Percentiles rank a stretch among this genome's conserved stretches.
Conservation (phyloP, 2,113 vertebrate genomes). For the Gobius niger region DNA sequence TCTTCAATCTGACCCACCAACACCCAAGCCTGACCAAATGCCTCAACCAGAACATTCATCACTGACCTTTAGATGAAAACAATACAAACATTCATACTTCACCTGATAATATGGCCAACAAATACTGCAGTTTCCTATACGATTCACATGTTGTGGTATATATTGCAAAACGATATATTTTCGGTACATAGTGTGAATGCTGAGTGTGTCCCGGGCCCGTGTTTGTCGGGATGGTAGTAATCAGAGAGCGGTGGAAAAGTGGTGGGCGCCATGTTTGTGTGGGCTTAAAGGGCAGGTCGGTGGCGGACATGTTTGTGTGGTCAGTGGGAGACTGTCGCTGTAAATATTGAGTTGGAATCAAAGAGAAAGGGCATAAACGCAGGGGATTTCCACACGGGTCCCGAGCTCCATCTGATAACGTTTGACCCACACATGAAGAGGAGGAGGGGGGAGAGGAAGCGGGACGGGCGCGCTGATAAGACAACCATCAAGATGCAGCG, state of each 20-base stretch:
- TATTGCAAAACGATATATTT: no score
- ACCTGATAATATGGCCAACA: no score
- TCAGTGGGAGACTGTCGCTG: neutral
- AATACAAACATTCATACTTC: no score
- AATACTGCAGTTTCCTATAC: no score
- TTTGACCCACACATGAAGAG: neutral
- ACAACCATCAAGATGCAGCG: neutral
- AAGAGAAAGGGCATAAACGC: neutral
- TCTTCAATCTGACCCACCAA: no score
- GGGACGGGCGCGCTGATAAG: neutral
- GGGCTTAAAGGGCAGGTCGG: neutral
- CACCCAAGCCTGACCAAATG: no score
- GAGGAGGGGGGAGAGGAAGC: neutral
- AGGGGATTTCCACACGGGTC: conserved; percentile 6
- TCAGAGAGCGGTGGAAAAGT: neutral
- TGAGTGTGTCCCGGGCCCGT: neutral
- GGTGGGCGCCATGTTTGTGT: neutral
- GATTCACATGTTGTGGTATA: no score
- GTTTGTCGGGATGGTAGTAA: neutral
- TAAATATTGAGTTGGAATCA: conserved; percentile 5
- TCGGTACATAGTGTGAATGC: no score
- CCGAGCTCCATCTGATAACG: neutral
- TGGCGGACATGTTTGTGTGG: neutral
- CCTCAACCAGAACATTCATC: no score
- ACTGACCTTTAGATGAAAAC: no score